Conservation (phyloP, 2,797 vertebrate species). For the Parauchenoglanis punctatus region DNA sequence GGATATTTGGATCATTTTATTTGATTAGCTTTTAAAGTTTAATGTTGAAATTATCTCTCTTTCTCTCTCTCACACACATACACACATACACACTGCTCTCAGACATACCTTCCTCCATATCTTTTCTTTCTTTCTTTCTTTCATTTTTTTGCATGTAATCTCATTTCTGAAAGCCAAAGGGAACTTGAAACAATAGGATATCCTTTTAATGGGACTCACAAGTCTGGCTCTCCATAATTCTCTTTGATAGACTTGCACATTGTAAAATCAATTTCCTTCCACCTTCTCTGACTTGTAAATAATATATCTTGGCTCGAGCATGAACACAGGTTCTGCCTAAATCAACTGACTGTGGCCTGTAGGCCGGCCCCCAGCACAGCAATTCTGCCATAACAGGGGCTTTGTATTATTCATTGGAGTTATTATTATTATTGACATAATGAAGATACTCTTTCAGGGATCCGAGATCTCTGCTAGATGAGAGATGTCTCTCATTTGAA, state of each 20-base stretch:
- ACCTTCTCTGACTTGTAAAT: conserved; percentile 68
- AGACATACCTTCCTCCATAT: not conserved
- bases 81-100: not conserved
- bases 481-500: conserved; percentile 49
- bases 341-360: conserved; percentile 60
- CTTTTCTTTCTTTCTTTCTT: conserved; percentile 29
- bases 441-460: conserved; percentile 52
- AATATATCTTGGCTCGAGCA: conserved; percentile 66
- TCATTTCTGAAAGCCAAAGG: conserved; percentile 56
- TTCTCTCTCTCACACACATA: conserved; percentile 4
- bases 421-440: conserved; percentile 64
- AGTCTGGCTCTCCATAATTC: conserved; percentile 69
- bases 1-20: not conserved
- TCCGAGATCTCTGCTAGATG: conserved; percentile 38
- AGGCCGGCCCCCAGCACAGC: conserved; percentile 55
- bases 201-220: conserved; percentile 67
- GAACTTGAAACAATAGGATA: conserved; percentile 59
- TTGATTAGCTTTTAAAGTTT: not conserved
- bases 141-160: conserved; percentile 50
- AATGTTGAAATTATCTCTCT: conserved; percentile 8
- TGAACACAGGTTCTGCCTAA: conserved; percentile 64
- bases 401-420: conserved; percentile 62
- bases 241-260: conserved; percentile 73
- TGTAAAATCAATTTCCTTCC: conserved; percentile 73
- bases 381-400: conserved; percentile 48